Evolutionary conservation across 2,797 vertebrate species (phyloP), one percentile per base, ranked within the genome.

Genomic region (Garrulus glandarius): DNA sequence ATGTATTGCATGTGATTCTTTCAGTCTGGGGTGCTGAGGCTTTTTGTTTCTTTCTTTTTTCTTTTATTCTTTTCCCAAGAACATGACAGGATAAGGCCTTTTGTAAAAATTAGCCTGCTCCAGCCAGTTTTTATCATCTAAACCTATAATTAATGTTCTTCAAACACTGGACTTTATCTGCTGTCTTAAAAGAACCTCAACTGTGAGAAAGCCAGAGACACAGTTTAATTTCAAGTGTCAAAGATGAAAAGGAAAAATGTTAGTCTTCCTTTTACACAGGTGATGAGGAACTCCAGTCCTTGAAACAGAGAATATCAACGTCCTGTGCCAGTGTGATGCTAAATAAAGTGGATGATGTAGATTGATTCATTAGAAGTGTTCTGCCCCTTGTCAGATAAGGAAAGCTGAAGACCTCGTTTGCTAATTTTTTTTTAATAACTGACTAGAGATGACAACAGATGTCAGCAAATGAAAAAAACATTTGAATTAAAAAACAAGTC

Each of bases 121-220:
- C 44, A 86, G 39, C 26, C 68, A 84, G 41, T 74, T 90, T 93
- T 95, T 94, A 86, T 91, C 52, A 89, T 77, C 74, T 63, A 17
- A 93, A 91, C 75, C 6, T 82, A 26, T 57, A 90, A 84, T 49
- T 85, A 87, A 63, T 55, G 13, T 49, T 53, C 52, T 78, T 96
- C 71, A 89, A 86, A 78, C 74, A 65, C 32, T 44, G 69, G 24
- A 64, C 52, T 27, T 59, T 56, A 87, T 91, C 52, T 93, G 32
- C 36, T 69, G 32, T 70, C 46, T 76, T 61, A 55, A 91, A 85
- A 69, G 57, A 68, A 69, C 44, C 24, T 78, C 78, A 49, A n/a
- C 69, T 78, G 61, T 82, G 68, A 96, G 82, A 92, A 37, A 89
- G 41, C 10, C 56, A 65, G 57, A 77, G 21, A 30, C 21, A 81